phyloP scores from a whole-genome alignment of 53 echinoderm and acorn worm species.

The Actinopyga echinites region DNA sequence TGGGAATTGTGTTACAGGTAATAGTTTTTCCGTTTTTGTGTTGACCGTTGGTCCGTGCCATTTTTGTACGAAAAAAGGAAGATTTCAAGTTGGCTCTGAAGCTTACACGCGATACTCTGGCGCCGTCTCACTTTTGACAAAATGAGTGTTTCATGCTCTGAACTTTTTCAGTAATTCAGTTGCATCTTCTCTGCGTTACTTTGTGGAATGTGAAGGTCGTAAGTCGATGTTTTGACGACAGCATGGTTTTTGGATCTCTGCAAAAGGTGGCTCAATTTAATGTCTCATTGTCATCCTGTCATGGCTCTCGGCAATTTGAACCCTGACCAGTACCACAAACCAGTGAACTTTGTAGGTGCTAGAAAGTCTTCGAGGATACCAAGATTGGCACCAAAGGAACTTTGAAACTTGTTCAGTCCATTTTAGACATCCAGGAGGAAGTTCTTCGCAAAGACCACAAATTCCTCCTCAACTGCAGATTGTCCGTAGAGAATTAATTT shows the following conservation, averaged over 20 bases:
- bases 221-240: neutral
- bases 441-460: slow-evolving; percentile 47
- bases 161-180: no score
- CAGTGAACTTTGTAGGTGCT: slow-evolving; percentile 15
- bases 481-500: slow-evolving; percentile 59
- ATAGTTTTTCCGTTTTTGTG: no score
- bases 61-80: no score
- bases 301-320: slow-evolving; percentile 58
- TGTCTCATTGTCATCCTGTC: slow-evolving; percentile 51
- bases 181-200: slow-evolving; percentile 12
- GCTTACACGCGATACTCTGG: slow-evolving; percentile 22
- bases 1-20: no score
- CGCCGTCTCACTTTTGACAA: slow-evolving; percentile 72
- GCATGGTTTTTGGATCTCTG: slow-evolving; percentile 40
- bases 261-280: slow-evolving; percentile 45
- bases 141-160: slow-evolving; percentile 58
- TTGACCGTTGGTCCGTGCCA: no score
- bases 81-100: slow-evolving; percentile 69
- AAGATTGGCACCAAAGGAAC: slow-evolving; percentile 24
- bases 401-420: slow-evolving; percentile 56
- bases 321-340: slow-evolving; percentile 37
- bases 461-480: slow-evolving; percentile 50
- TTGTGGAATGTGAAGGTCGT: slow-evolving; percentile 32
- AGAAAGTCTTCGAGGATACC: slow-evolving; percentile 38
- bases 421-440: slow-evolving; percentile 49